Conservation (phyloP, 2,888 invertebrate genomes). For the Ornithoptera alexandrae region DNA sequence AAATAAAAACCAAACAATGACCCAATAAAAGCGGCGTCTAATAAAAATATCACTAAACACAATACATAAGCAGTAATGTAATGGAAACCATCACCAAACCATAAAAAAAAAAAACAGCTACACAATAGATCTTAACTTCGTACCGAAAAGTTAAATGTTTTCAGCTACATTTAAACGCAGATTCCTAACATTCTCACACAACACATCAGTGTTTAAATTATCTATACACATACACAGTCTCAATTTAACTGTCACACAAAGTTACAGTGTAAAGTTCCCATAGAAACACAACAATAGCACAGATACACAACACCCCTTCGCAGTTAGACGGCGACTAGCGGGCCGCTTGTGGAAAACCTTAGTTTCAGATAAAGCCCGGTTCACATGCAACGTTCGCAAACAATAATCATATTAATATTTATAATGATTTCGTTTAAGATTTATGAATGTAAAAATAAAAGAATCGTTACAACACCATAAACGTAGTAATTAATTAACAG, state of each 20-base stretch:
- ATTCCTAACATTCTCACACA: conserved; percentile 6
- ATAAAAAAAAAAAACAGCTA: background rate
- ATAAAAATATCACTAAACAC: background rate
- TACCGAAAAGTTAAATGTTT: conserved; percentile 11
- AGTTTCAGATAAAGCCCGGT: conserved; percentile 29
- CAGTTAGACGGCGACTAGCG: conserved; percentile 29
- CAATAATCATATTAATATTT: no score
- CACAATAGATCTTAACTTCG: conserved; percentile 9
- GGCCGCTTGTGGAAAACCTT: conserved; percentile 35
- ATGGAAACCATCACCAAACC: conserved; percentile 13
- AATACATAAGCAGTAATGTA: background rate
- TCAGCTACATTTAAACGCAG: conserved; percentile 1
- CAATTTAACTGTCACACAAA: background rate
- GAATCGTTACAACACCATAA: no score
- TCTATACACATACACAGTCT: background rate
- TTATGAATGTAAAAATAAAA: no score
- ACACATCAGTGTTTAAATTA: background rate
- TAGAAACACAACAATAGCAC: background rate
- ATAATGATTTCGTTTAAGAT: no score
- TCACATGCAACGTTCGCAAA: conserved; percentile 16
- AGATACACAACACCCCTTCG: conserved; percentile 17
- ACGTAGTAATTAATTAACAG: no score
- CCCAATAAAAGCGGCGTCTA: conserved; percentile 13
- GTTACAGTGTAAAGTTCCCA: conserved; percentile 3
- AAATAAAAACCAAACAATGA: conserved; percentile 11